Conservation (phyloP, 1,140 invertebrate genomes). For the Carcinoscorpius rotundicauda region DNA sequence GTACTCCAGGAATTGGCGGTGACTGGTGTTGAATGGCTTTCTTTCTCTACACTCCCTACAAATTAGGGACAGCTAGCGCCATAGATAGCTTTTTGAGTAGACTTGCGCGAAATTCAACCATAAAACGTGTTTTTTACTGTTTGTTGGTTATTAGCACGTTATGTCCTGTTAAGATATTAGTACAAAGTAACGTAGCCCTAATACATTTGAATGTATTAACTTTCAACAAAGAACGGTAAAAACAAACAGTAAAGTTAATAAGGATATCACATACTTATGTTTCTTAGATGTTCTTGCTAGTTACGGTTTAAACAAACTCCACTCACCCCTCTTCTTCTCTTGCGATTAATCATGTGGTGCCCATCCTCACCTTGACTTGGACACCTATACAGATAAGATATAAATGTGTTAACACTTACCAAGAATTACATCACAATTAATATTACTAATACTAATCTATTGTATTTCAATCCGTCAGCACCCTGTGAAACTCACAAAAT, state of each 20-base stretch:
- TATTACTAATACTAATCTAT: neutral
- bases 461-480: neutral
- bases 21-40: too few species aligned
- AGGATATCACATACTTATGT: neutral
- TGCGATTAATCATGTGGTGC: slow-evolving; percentile 12
- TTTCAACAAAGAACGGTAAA: neutral
- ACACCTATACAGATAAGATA: slow-evolving; percentile 1
- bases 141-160: neutral
- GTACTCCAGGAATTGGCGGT: too few species aligned
- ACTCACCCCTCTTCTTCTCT: slow-evolving; percentile 18
- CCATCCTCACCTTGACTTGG: slow-evolving; percentile 8
- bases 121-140: too few species aligned
- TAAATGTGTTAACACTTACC: neutral
- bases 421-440: neutral
- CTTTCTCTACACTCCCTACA: too few species aligned
- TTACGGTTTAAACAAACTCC: neutral
- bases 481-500: neutral
- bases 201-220: neutral
- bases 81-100: too few species aligned
- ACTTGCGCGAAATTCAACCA: too few species aligned
- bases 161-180: neutral
- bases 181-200: neutral
- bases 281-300: neutral
- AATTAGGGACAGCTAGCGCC: too few species aligned
- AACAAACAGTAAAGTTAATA: neutral